A percentile compares a stretch with the other conserved stretches of the same genome.
phyloP scores from a whole-genome alignment of 2,113 vertebrate genomes.

The Gymnocephalus cernua region DNA sequence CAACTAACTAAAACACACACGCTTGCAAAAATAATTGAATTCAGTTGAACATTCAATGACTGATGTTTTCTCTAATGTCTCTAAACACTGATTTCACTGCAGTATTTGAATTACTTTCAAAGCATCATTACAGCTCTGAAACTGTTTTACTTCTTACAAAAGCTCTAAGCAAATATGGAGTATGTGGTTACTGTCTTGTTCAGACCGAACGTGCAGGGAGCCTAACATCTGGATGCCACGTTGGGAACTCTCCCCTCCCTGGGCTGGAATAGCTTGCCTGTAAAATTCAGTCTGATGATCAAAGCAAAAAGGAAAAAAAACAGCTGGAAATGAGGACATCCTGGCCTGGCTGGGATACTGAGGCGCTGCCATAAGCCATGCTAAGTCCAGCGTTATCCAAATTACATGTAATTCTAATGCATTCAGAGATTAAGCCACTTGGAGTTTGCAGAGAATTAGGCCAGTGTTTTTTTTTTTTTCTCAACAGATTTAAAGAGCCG shows the following conservation, averaged over 20 bases:
- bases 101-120: background rate
- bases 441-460: conserved; percentile 53
- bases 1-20: background rate
- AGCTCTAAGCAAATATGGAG: background rate
- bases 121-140: background rate
- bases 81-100: background rate
- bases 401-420: conserved; percentile 40
- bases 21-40: background rate
- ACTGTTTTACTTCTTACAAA: background rate
- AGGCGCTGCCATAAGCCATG: conserved; percentile 43
- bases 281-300: conserved; percentile 23
- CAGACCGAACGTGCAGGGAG: conserved; percentile 13
- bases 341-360: background rate
- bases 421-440: conserved; percentile 68
- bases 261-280: conserved; percentile 2
- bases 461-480: conserved; percentile 16
- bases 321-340: conserved; percentile 45
- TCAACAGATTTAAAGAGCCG: conserved; percentile 4
- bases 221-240: conserved; percentile 70
- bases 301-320: conserved; percentile 41
- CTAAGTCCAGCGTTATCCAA: conserved; percentile 31
- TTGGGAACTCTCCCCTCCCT: conserved; percentile 30
- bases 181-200: conserved; percentile 19
- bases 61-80: background rate
- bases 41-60: background rate